Evolutionary conservation across 2,888 invertebrate species (phyloP).

Genomic region (Himalopsyche kuldschensis): DNA sequence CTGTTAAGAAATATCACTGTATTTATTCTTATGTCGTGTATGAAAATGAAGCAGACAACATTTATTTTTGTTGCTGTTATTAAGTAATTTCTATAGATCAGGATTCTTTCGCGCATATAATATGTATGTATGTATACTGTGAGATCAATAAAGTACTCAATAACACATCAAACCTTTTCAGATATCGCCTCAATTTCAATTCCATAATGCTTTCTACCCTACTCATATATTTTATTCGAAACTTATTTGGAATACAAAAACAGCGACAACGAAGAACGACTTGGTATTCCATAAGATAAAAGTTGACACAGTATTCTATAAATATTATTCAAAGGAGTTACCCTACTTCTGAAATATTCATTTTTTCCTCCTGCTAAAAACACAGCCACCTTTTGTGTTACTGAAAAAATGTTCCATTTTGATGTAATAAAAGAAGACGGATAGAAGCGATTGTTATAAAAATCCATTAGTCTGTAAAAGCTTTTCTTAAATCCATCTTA

Average conservation of each 20-base stretch:
- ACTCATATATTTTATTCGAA: neutral
- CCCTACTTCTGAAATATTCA: neutral
- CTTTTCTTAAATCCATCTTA: neutral
- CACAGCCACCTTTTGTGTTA: neutral
- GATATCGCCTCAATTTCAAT: neutral
- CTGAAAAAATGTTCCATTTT: neutral
- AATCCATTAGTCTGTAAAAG: neutral
- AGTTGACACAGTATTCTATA: neutral
- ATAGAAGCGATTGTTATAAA: neutral
- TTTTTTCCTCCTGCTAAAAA: neutral
- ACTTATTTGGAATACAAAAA: neutral
- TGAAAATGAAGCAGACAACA: too few relatives aligned
- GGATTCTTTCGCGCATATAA: neutral
- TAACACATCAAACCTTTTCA: neutral
- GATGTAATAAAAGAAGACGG: neutral
- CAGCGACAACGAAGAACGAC: neutral
- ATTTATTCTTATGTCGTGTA: too few relatives aligned
- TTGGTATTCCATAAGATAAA: neutral
- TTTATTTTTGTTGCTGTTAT: too few relatives aligned
- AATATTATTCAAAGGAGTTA: neutral
- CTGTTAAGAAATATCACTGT: too few relatives aligned
- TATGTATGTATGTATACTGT: neutral
- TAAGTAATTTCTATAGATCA: neutral
- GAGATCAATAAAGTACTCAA: neutral
- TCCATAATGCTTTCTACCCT: neutral